Evolutionary conservation across 2,113 vertebrate genomes (phyloP).

Genomic region (Trochalopteron elliotii): DNA sequence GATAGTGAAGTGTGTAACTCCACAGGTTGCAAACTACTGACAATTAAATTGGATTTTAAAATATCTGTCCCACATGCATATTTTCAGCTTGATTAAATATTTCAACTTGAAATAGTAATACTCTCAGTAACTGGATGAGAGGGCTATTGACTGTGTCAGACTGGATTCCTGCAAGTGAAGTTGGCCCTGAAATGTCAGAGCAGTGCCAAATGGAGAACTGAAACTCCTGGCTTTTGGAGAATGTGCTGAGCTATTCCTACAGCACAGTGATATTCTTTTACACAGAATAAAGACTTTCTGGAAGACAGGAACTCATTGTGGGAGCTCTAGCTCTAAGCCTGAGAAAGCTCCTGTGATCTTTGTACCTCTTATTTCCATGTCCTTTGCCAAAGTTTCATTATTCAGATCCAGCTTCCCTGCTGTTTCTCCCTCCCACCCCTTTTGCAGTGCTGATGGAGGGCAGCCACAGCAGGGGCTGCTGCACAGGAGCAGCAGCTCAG

Average conservation of each 20-base stretch:
- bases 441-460: background rate
- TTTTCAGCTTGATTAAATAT: constrained; percentile 2
- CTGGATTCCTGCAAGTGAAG: background rate
- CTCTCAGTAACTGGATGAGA: background rate
- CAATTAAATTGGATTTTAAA: constrained; percentile 5
- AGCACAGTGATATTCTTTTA: background rate
- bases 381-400: background rate
- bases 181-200: background rate
- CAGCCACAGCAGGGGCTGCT: background rate
- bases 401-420: background rate
- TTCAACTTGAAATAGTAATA: background rate
- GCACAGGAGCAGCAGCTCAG: background rate
- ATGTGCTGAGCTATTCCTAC: background rate
- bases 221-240: background rate
- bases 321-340: background rate
- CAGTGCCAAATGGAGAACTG: background rate
- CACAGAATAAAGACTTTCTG: background rate
- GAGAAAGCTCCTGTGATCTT: background rate
- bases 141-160: background rate
- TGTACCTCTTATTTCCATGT: background rate
- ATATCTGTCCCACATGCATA: background rate
- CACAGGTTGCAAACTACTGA: background rate
- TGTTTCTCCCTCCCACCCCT: background rate
- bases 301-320: background rate
- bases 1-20: background rate